These are phyloP conservation scores for Gymnoscopelus braueri DNA, from an alignment of 2,797 vertebrate species.

Conservation along the genomic window DNA sequence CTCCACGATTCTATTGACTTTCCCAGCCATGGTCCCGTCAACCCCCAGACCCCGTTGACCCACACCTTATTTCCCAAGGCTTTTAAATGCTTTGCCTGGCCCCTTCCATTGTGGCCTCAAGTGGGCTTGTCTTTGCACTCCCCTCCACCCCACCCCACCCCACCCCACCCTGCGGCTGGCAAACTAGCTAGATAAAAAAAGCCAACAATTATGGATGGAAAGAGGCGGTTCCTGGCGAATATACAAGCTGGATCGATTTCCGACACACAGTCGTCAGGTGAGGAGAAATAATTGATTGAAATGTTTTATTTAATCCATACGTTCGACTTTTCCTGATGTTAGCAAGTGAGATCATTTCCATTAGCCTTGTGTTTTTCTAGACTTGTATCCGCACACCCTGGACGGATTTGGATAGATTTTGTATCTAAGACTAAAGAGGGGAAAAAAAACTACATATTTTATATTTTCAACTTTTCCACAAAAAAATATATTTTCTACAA, in stretches of 20 bases:
- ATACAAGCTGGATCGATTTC: constrained; percentile 36
- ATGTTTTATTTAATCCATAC: constrained; percentile 42
- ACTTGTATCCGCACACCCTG: not conserved
- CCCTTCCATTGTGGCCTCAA: constrained; percentile 57
- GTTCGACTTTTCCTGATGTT: constrained; percentile 14
- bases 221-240: constrained; percentile 26
- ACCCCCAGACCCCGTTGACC: constrained; percentile 58
- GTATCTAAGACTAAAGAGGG: not conserved
- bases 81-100: constrained; percentile 59
- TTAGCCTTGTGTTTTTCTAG: not conserved
- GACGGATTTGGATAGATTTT: constrained; percentile 14
- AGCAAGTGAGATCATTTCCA: constrained; percentile 2
- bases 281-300: constrained; percentile 45
- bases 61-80: constrained; percentile 62
- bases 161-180: constrained; percentile 14
- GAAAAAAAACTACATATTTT: too few species aligned
- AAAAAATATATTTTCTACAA: too few species aligned
- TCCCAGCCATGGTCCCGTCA: constrained; percentile 52
- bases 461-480: too few species aligned
- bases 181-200: constrained; percentile 52
- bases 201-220: constrained; percentile 37
- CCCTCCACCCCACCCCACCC: constrained; percentile 20
- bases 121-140: constrained; percentile 54
- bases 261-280: constrained; percentile 39
- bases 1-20: constrained; percentile 62